A percentile compares a stretch with the other conserved stretches of the same genome.
Conservation (phyloP, 2,113 vertebrate genomes). For the Prunella fulvescens region DNA sequence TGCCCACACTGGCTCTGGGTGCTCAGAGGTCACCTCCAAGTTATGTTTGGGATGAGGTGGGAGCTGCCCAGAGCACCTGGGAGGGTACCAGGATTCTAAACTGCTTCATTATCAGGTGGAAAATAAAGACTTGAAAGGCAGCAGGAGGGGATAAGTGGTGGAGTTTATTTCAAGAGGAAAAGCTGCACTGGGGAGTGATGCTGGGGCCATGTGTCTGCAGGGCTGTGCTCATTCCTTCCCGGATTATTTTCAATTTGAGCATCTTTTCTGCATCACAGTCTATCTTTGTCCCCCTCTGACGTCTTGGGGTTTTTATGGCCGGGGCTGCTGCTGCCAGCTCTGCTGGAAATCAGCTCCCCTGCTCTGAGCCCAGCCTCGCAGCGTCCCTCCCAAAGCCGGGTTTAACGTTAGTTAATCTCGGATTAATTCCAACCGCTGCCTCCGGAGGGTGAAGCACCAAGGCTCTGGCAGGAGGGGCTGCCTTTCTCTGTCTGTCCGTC, state of each 20-base stretch:
- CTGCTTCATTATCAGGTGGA: neutral
- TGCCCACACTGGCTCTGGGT: neutral
- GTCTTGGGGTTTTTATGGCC: constrained; percentile 23
- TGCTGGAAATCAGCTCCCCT: neutral
- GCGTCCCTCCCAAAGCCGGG: neutral
- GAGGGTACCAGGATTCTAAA: neutral
- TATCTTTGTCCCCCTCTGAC: constrained; percentile 51
- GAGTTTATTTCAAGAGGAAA: neutral
- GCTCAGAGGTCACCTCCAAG: neutral
- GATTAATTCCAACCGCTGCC: neutral
- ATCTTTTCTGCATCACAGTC: constrained; percentile 33
- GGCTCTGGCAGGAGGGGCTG: neutral
- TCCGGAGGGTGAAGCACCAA: accelerated
- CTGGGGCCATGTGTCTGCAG: neutral
- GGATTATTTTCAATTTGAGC: neutral
- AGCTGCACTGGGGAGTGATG: neutral
- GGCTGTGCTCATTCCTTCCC: neutral
- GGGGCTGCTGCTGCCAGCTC: neutral
- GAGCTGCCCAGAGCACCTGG: neutral
- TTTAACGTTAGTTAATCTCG: neutral
- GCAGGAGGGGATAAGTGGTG: accelerated
- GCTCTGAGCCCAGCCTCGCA: neutral
- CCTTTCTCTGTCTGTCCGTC: neutral
- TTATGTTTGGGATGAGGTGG: neutral
- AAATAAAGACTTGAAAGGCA: neutral